Conservation (phyloP, 2,797 vertebrate species). For the Melanogrammus aeglefinus region DNA sequence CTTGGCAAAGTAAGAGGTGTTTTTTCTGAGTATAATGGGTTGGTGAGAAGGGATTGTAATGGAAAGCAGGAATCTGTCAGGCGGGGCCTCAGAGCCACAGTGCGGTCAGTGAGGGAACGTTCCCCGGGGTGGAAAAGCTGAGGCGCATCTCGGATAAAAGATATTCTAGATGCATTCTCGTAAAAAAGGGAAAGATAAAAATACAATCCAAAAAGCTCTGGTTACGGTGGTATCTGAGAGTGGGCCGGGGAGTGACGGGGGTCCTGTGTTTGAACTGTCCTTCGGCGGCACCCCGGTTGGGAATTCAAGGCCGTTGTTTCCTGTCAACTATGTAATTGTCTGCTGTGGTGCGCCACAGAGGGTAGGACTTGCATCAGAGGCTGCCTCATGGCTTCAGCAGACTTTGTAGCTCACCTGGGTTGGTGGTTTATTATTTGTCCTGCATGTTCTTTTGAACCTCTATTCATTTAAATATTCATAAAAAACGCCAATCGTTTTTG, state of each 20-base stretch:
- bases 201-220: slow-evolving; percentile 1
- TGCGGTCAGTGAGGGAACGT: slow-evolving; percentile 60
- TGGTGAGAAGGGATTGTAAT: slow-evolving; percentile 41
- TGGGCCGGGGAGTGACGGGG: slow-evolving; percentile 21
- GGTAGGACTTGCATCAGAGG: background rate
- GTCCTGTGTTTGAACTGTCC: slow-evolving; percentile 13
- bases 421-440: slow-evolving; percentile 17
- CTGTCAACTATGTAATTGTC: slow-evolving; percentile 3
- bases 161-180: slow-evolving; percentile 37
- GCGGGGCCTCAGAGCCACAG: slow-evolving; percentile 52
- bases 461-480: no score
- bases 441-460: slow-evolving; percentile 24
- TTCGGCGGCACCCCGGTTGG: slow-evolving; percentile 4
- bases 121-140: slow-evolving; percentile 66
- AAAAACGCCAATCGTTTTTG: no score
- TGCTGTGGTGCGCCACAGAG: slow-evolving; percentile 11
- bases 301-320: slow-evolving; percentile 15
- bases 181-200: slow-evolving; percentile 44
- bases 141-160: slow-evolving; percentile 59
- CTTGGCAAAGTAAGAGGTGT: slow-evolving; percentile 41
- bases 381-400: slow-evolving; percentile 15
- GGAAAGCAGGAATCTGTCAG: slow-evolving; percentile 64
- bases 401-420: slow-evolving; percentile 23
- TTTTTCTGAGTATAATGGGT: slow-evolving; percentile 28
- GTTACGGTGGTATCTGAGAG: slow-evolving; percentile 13